Percentiles rank a stretch among this genome's conserved stretches.
Conservation (phyloP, 2,888 invertebrate genomes). For the Eubasilissa splendida region DNA sequence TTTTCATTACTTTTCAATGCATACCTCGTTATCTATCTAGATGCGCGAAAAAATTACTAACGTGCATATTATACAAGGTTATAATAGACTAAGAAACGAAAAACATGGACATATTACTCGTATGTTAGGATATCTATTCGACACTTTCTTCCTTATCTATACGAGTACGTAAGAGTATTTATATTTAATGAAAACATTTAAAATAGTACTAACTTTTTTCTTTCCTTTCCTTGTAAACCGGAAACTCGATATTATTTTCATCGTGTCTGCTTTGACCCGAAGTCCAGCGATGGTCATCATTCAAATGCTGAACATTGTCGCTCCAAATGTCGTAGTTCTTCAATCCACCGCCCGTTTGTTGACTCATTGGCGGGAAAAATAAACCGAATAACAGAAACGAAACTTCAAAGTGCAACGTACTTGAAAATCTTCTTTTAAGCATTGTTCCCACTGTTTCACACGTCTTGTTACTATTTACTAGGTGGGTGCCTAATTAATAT, state of each 20-base stretch:
- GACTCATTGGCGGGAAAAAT: conserved; percentile 49
- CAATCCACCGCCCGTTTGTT: not conserved
- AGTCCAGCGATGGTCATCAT: not conserved
- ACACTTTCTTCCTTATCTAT: no score
- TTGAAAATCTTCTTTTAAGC: conserved; percentile 22
- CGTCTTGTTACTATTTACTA: no score
- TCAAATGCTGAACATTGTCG: conserved; percentile 23
- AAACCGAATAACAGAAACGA: conserved; percentile 31
- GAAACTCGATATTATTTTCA: conserved; percentile 12
- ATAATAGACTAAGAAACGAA: no score
- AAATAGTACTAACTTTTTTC: conserved; percentile 47
- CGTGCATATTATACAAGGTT: no score
- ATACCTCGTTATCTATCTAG: no score
- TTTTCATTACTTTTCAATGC: no score
- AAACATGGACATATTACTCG: no score
- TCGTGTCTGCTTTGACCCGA: not conserved
- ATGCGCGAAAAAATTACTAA: no score
- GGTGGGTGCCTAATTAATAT: not conserved
- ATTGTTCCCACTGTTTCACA: conserved; percentile 19
- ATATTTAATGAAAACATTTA: not conserved
- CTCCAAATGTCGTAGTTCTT: conserved; percentile 55
- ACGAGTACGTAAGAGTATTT: not conserved
- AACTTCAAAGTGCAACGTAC: conserved; percentile 20
- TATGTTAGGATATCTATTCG: no score
- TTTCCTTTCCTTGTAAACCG: conserved; percentile 17